These are phyloP conservation scores for Orthonyx spaldingii DNA, from an alignment of 2,113 vertebrate genomes.

Conservation along the genomic window DNA sequence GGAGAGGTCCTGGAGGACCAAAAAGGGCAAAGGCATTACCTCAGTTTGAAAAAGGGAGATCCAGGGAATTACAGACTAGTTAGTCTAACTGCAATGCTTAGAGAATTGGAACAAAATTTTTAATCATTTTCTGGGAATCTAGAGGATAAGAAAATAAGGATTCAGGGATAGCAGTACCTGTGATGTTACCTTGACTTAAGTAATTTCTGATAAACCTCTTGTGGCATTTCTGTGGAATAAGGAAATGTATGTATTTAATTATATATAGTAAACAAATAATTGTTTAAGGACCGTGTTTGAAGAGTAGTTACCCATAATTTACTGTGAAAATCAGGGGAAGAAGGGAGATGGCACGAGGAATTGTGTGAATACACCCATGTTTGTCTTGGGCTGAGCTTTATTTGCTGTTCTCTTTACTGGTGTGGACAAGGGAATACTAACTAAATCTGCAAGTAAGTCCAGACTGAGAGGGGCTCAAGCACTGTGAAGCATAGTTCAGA, in stretches of 20 bases:
- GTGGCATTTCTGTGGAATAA: neutral
- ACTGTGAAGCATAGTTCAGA: neutral
- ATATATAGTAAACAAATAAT: neutral
- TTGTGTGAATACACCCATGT: conserved; percentile 32
- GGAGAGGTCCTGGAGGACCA: conserved; percentile 24
- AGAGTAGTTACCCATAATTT: neutral
- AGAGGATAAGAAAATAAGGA: neutral
- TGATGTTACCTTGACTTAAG: neutral
- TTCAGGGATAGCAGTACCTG: neutral
- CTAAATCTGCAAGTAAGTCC: conserved; percentile 5
- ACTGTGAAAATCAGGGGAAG: neutral
- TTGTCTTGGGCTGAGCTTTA: conserved; percentile 59
- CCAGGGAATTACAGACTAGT: neutral
- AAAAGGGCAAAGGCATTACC: conserved; percentile 1
- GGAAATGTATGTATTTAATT: neutral
- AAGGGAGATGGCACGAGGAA: neutral
- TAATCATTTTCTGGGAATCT: conserved; percentile 12
- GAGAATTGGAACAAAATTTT: conserved; percentile 13
- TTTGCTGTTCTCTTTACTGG: conserved; percentile 51
- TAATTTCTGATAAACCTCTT: neutral
- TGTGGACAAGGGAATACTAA: conserved; percentile 23
- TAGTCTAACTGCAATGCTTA: neutral
- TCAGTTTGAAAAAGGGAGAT: neutral
- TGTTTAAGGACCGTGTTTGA: neutral
- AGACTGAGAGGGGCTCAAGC: neutral